These are phyloP conservation scores for Empidonax traillii DNA, from an alignment of 2,113 vertebrate genomes.

Conservation along the genomic window DNA sequence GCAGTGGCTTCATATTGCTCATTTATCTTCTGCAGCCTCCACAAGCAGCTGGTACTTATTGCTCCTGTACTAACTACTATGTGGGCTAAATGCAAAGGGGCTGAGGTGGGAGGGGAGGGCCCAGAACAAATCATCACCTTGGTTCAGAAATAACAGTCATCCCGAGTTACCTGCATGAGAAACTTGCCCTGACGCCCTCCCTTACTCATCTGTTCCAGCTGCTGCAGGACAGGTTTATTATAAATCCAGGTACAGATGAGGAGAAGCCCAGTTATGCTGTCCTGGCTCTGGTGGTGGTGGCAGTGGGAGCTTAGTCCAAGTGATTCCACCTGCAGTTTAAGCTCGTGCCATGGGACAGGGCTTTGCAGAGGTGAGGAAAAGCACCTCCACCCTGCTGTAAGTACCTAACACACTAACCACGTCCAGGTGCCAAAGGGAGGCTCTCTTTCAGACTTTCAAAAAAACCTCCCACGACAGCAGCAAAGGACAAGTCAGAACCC, in stretches of 20 bases:
- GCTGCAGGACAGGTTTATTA: background rate
- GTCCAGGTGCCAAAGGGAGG: background rate
- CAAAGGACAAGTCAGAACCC: background rate
- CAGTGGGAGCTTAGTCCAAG: rapidly evolving
- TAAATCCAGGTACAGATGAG: background rate
- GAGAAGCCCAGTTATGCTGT: background rate
- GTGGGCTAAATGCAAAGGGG: background rate
- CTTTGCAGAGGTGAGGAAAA: background rate
- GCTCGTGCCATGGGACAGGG: background rate
- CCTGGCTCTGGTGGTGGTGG: background rate
- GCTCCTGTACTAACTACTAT: background rate
- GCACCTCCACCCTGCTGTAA: background rate
- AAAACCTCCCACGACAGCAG: background rate
- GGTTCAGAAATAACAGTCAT: background rate
- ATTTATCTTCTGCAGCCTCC: background rate
- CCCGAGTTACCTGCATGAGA: background rate
- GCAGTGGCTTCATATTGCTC: background rate
- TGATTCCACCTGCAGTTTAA: background rate
- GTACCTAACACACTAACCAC: background rate
- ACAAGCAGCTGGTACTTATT: background rate
- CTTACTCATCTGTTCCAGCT: background rate
- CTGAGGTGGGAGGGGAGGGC: background rate
- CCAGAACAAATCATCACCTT: background rate
- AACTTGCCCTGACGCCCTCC: background rate
- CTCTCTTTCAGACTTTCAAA: background rate